Evolutionary conservation across 2,797 vertebrate species (phyloP).

Genomic region (Amblyraja radiata): DNA sequence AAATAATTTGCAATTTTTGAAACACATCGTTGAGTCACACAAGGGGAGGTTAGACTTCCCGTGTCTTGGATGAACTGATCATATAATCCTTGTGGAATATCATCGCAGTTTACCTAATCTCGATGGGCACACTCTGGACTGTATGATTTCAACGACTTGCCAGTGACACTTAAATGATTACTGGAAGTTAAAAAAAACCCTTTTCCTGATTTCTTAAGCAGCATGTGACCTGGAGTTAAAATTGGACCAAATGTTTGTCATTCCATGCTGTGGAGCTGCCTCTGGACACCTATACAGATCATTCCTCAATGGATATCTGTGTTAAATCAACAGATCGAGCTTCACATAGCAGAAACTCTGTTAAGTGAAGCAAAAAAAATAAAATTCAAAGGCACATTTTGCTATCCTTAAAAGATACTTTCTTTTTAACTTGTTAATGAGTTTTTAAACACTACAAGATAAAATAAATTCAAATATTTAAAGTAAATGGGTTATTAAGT

Average conservation of each 20-base stretch:
- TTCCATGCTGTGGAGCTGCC: not conserved
- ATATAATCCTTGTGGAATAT: not conserved
- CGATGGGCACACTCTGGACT: not conserved
- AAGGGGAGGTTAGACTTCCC: not conserved
- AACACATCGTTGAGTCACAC: not conserved
- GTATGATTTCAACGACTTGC: not conserved
- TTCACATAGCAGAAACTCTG: not conserved
- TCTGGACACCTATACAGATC: not conserved
- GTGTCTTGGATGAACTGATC: not conserved
- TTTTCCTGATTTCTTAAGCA: not conserved
- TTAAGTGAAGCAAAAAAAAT: not conserved
- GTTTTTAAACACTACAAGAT: not conserved
- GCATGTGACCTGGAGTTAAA: not conserved
- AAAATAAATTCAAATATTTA: not conserved
- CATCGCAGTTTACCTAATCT: not conserved
- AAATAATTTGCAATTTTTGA: conserved; percentile 29
- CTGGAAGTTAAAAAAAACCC: not conserved
- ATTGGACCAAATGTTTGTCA: not conserved
- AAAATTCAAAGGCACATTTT: not conserved
- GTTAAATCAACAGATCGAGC: not conserved
- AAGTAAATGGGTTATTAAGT: not conserved
- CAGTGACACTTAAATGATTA: not conserved
- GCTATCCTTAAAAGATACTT: not conserved
- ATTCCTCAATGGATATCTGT: not conserved
- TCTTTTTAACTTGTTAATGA: not conserved